Base-by-base conservation (phyloP, 2,113 vertebrate species). In the Chascanopsetta lugubris region DNA sequence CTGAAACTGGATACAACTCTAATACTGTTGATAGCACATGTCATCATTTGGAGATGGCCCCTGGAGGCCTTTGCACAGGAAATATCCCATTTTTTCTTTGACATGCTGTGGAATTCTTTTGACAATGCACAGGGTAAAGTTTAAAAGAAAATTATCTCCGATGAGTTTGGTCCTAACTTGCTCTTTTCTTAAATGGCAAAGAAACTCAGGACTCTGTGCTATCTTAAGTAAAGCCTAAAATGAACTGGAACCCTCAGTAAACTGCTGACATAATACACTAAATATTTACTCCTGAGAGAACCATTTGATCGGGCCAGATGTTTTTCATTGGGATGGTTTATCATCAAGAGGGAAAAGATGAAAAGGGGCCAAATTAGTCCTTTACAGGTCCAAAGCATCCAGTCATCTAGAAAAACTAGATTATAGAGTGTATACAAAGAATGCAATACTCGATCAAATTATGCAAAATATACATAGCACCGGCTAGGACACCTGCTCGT, bases 221-320 rank as follows among this genome's bases (percentile, higher is more conserved):
- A 74, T 56, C 48, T 51, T 68, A 40, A 73, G 72, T 73, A 77
- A 49, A 72, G 50, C 50, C 61, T 75, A 69, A 49, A 61, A 81
- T 18, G 34, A 88, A 88, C 88, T 42, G 26, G 66, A 81, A 85
- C 58, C 61, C 69, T 80, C 66, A 74, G 61, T 68, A 76, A 86
- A 88, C 66, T 62, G 43, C 79, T 76, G 86, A 90, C 82, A 83
- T 83, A 85, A 90, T 86, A n/a, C 84, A 88, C 80, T 86, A 89
- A 87, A 91, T 78, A 88, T 87, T 84, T 88, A 87, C 85, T 77
- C 69, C 63, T 79, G 82, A 85, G 82, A 70, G 75, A 72, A 69
- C 74, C 68, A 86, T 87, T 88, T 90, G 80, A 89, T 88, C 82
- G 65, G 54, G 69, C 79, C 90, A 93, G 82, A 88, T 92, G 88